Conservation (phyloP, 2,113 vertebrate genomes). For the Gopherus flavomarginatus region DNA sequence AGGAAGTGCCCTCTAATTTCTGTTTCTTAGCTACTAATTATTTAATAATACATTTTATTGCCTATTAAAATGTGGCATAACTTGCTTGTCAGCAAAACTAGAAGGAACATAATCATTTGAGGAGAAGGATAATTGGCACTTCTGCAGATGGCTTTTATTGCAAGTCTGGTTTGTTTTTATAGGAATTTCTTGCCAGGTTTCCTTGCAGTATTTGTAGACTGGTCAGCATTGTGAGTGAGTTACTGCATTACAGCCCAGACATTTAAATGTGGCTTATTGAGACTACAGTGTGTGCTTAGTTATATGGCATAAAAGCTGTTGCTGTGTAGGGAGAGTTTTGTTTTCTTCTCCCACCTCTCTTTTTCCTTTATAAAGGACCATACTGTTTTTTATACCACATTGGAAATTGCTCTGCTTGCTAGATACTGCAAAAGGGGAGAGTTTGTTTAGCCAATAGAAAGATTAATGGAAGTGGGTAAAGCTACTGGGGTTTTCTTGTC, state of each 20-base stretch:
- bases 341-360: neutral
- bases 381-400: conserved; percentile 42
- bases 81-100: conserved; percentile 86
- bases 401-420: conserved; percentile 64
- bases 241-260: conserved; percentile 31
- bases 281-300: conserved; percentile 15
- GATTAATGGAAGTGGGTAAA: conserved; percentile 76
- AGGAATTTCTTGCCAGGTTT: conserved; percentile 66
- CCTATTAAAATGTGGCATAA: conserved; percentile 86
- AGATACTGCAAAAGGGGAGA: conserved; percentile 66
- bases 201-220: conserved; percentile 32
- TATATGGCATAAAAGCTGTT: conserved; percentile 39
- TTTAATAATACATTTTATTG: conserved; percentile 89
- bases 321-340: conserved; percentile 35
- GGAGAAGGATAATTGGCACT: conserved; percentile 81
- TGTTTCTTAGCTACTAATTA: conserved; percentile 87
- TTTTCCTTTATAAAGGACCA: conserved; percentile 38
- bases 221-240: conserved; percentile 30
- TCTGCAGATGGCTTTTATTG: conserved; percentile 81
- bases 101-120: conserved; percentile 80
- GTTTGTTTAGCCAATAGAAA: conserved; percentile 74
- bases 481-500: conserved; percentile 34
- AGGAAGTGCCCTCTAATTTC: conserved; percentile 83
- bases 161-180: conserved; percentile 62
- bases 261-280: neutral